Evolutionary conservation across 64 coral and sea anemone genomes (phyloP), one percentile per base, ranked within the genome.

Genomic region (Montipora foliosa): DNA sequence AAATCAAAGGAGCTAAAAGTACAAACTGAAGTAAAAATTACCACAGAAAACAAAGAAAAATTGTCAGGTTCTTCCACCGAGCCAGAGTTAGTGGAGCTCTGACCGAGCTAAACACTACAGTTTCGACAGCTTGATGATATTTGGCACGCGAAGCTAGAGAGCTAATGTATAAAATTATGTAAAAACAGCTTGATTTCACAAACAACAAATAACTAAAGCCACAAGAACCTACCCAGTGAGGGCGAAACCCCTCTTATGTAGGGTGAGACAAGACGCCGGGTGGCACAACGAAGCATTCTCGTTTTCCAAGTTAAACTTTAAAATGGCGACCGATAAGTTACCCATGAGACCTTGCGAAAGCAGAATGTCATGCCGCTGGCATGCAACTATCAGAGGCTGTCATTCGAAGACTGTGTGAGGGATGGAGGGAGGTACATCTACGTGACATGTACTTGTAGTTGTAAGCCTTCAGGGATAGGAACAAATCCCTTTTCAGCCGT

Each of bases 261-360:
- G 49, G 95, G 91, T 60, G 64, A 90, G 68, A 90, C 47, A 21
- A 96, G 73, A 80, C 95, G 81, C 53, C 66, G 67, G 1, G 79
- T 29, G 22, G 73, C 91, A 90, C 84, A 84, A 73, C 95, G 90
- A 78, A 96, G 85, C 95, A 96, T 96, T 86, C 75, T 90, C 29
- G 44, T 5, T 24, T 19, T 66, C 10, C 79, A 8, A 49, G 10
- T 19, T 12, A 37, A 37, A 70, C 11, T 73, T 49, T 74, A 96
- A 96, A 83, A 97, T 97, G 95, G 95, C 95, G 79, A 90, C 80
- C 16, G 25, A 10, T 10, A 1, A 47, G 49, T 46, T 82, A 74
- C 95, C 87, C 92, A 55, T 59, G 20, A 46, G 22, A 55, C 87
- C 50, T 79, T 91, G 92, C 86, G 57, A 48, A 10, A 7, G 10